A percentile compares a stretch with the other conserved stretches of the same genome.
Evolutionary conservation across 2,797 vertebrate genomes (phyloP).

Genomic region (Cossypha heuglini): DNA sequence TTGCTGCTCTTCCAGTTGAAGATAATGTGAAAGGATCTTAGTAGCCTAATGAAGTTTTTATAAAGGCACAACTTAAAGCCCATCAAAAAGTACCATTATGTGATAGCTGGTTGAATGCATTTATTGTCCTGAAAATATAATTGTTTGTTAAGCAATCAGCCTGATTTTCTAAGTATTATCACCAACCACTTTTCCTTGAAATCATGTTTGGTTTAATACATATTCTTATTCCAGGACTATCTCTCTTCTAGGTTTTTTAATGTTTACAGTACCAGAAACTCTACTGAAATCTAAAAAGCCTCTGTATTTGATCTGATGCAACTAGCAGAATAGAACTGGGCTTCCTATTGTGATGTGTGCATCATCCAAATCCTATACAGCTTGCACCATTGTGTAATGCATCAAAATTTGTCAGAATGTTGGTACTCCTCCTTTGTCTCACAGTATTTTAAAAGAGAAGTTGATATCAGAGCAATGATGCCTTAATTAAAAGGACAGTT

Average conservation of each 20-base stretch:
- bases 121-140: neutral
- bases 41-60: neutral
- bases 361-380: neutral
- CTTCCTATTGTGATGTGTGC: neutral
- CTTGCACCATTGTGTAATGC: rapidly evolving
- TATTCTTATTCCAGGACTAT: neutral
- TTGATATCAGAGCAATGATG: neutral
- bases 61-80: neutral
- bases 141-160: neutral
- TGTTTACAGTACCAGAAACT: neutral
- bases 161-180: neutral
- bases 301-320: neutral
- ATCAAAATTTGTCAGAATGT: neutral
- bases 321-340: neutral
- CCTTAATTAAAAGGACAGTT: neutral
- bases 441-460: neutral
- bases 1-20: neutral
- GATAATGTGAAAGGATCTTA: neutral
- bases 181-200: neutral
- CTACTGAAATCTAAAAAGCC: neutral
- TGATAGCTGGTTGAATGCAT: neutral
- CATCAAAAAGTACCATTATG: neutral
- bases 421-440: neutral
- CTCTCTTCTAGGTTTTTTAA: neutral
- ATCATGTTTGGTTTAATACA: neutral